Evolutionary conservation across 2,113 vertebrate genomes (phyloP), one percentile per base, ranked within the genome.

Genomic region (Perccottus glenii): DNA sequence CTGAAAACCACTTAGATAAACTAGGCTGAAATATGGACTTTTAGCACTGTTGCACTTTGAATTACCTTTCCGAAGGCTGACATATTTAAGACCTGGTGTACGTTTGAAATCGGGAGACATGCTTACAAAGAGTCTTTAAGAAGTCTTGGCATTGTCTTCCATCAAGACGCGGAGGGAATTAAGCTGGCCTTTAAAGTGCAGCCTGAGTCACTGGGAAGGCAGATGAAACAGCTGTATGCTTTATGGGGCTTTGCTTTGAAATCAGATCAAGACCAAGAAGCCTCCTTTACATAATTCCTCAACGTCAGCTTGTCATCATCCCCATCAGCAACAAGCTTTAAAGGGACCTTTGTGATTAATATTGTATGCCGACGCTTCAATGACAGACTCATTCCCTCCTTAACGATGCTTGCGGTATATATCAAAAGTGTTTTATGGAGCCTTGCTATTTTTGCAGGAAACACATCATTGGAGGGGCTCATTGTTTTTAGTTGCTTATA

Each of bases 271-370:
- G 93, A 95, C 84, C 85, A 12, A 33, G 88, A 95, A 94, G 92
- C 86, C 85, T 92, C 90, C 63, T 84, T 91, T 90, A 92, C 60
- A 74, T 89, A 90, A 96, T 96, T 94, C 91, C 91, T 95, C 94
- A 95, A 94, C 93, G 93, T 96, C 95, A 94, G 92, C 89, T 93
- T 96, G 95, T 95, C 93, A 92, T 77, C 90, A 88, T 85, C 92
- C 89, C 92, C 92, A 93, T 96, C 94, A 94, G 90, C 89, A 88
- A 92, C 90, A 92, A 91, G 91, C 90, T 96, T 95, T 94, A 93
- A 92, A 72, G 94, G 90, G 90, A 68, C 67, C 57, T 88, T 90
- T 93, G 93, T 93, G 90, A 96, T 96, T 96, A 95, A 96, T 94
- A 95, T 91, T 94, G 91, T 90, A 95, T 92, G 93, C 91, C 86